Percentiles rank a stretch among this genome's conserved stretches.
These are phyloP conservation scores for Eupithecia inturbata DNA, from an alignment of 2,888 invertebrate species.

Conservation along the genomic window DNA sequence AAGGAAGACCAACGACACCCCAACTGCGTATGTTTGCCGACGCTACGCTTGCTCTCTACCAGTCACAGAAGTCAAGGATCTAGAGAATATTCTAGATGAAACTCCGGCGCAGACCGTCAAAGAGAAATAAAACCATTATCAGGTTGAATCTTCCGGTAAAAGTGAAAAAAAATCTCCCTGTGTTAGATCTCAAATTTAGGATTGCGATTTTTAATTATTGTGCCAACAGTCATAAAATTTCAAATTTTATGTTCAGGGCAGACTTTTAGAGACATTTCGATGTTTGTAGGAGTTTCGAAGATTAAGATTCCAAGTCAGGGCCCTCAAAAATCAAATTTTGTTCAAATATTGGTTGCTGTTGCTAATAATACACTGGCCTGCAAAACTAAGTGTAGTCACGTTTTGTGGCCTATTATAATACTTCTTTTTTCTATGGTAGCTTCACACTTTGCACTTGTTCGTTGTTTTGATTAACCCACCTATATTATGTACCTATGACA, in stretches of 20 bases:
- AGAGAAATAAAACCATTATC: constrained; percentile 40
- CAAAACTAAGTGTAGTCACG: background rate
- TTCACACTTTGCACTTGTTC: background rate
- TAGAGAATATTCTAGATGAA: constrained; percentile 84
- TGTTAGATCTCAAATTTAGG: constrained; percentile 30
- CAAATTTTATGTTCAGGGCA: background rate
- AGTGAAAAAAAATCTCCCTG: constrained; percentile 1
- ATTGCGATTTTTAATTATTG: constrained; percentile 22
- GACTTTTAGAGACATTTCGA: background rate
- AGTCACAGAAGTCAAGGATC: constrained; percentile 86
- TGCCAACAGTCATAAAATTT: background rate
- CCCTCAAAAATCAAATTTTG: background rate
- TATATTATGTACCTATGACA: background rate
- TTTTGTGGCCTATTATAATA: background rate
- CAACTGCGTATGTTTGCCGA: constrained; percentile 91
- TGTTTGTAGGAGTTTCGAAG: background rate
- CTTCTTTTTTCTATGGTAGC: background rate
- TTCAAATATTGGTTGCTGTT: background rate
- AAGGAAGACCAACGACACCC: constrained; percentile 83
- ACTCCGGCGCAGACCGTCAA: constrained; percentile 45
- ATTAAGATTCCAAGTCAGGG: background rate
- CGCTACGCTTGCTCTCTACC: constrained; percentile 90
- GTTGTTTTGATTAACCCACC: background rate
- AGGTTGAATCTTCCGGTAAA: background rate
- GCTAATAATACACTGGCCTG: no score